Evolutionary conservation across 2,113 vertebrate genomes (phyloP).

Genomic region (Solea senegalensis): DNA sequence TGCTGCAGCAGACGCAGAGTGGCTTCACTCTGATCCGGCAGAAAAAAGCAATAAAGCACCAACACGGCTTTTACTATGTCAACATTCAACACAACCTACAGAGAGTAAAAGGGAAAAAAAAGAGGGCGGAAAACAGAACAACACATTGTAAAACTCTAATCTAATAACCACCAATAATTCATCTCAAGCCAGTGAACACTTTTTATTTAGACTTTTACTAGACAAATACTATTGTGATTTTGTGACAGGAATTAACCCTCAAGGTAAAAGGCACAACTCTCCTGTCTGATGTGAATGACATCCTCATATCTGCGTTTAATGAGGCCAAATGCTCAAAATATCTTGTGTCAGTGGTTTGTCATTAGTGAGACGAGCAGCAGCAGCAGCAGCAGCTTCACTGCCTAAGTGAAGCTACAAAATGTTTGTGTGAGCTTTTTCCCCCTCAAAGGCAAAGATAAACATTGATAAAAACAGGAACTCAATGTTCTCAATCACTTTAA

Average conservation of each 20-base stretch:
- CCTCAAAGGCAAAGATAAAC: constrained; percentile 2
- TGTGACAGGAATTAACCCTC: constrained; percentile 13
- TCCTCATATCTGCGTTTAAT: constrained; percentile 27
- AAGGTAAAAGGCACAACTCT: neutral
- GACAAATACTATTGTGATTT: neutral
- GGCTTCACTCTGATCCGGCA: constrained; percentile 27
- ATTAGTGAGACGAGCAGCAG: constrained; percentile 20
- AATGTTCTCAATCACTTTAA: constrained; percentile 39
- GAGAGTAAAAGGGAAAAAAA: neutral
- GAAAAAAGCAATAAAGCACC: constrained; percentile 29
- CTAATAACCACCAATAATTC: too few species aligned
- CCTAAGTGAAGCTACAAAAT: constrained; percentile 25
- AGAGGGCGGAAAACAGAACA: neutral
- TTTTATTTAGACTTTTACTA: neutral
- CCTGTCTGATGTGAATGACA: neutral
- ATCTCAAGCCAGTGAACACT: too few species aligned
- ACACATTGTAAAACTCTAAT: too few species aligned
- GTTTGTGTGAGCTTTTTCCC: neutral
- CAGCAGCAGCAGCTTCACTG: neutral
- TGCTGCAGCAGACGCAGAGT: constrained; percentile 44
- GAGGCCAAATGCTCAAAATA: constrained; percentile 59
- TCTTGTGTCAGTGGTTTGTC: constrained; percentile 4
- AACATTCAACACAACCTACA: constrained; percentile 18
- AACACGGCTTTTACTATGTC: constrained; percentile 4
- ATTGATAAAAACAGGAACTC: constrained; percentile 39